Conservation (phyloP, 2,888 invertebrate species). For the Brachypterus glaber region DNA sequence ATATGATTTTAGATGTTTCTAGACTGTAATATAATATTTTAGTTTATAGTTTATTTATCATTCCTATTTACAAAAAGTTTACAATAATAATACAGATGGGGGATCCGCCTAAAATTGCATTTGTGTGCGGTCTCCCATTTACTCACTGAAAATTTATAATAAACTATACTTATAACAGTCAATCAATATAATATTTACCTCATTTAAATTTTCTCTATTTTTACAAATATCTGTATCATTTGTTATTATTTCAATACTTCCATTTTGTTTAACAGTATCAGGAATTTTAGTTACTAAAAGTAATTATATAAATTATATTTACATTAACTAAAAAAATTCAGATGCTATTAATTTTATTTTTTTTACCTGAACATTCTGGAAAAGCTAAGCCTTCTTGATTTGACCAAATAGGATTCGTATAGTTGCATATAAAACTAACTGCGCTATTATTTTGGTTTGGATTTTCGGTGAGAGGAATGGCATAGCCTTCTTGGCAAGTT, state of each 20-base stretch:
- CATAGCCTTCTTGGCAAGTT: conserved; percentile 52
- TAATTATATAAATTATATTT: conserved; percentile 8
- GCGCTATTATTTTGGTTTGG: conserved; percentile 18
- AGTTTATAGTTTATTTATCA: too few relatives aligned
- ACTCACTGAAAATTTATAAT: too few relatives aligned
- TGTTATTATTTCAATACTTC: conserved; percentile 34
- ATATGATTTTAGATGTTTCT: too few relatives aligned
- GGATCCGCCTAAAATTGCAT: too few relatives aligned
- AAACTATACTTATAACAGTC: too few relatives aligned
- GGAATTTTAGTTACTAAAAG: conserved; percentile 43
- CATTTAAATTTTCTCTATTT: conserved; percentile 36
- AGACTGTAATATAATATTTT: too few relatives aligned
- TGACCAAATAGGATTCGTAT: conserved; percentile 37
- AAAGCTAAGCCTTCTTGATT: conserved; percentile 36
- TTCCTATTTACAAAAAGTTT: too few relatives aligned
- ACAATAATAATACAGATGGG: too few relatives aligned
- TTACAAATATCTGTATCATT: conserved; percentile 36
- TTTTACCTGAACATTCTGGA: conserved; percentile 52
- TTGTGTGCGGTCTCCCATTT: too few relatives aligned
- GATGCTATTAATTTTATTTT: too few relatives aligned
- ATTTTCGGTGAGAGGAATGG: conserved; percentile 41
- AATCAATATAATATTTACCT: too few relatives aligned
- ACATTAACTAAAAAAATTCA: conserved; percentile 26
- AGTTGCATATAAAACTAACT: conserved; percentile 32
- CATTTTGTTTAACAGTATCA: conserved; percentile 42